Evolutionary conservation across 2,888 invertebrate species (phyloP), one percentile per base, ranked within the genome.

Genomic region (Eristalis intricaria): DNA sequence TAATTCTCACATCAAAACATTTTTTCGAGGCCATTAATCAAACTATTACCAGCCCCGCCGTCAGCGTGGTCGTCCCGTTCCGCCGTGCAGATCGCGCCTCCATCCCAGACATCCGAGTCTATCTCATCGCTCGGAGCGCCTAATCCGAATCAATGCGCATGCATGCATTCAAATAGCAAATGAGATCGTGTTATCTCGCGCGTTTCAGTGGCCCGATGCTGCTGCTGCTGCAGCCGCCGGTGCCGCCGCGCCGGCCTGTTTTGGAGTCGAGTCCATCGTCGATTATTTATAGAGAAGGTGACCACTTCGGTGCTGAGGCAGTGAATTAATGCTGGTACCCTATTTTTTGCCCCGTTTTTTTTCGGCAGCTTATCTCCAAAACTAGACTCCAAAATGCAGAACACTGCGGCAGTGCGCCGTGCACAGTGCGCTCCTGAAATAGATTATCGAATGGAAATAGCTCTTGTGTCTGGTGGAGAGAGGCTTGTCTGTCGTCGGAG

Each of bases 141-240:
- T 79, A 86, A 86, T 86, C 86, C 86, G 71, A 86, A 86, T 86
- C 86, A 86, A 75, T 83, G 86, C 66, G 86, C 86, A 83, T 78
- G 83, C 86, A 86, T 86, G 86, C 83, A 83, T 83, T 75, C 83
- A 71, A 86, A 86, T 83, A 83, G 83, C 86, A 83, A 86, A 83
- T 74, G 86, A 79, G 83, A 86, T 86, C 83, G 83, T 75, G 61
- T 83, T 86, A 86, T 86, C 86, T 86, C 74, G 83, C 78, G 78
- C 61, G 82, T 65, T 74, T 82, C 77, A 82, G 70, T 60, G 77
- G 77, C 69, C 68, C 64, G 56, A 68, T 77, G 68, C 73, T 61
- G 75, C 56, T n/a, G 50, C 50, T 5, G 50, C 50, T 60, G 19
- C 38, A 29, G 29, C 68, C 61, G 73, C 40, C 61, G 15, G 8